phyloP scores from a whole-genome alignment of 1,140 invertebrate genomes.

The Drosophila melanica region DNA sequence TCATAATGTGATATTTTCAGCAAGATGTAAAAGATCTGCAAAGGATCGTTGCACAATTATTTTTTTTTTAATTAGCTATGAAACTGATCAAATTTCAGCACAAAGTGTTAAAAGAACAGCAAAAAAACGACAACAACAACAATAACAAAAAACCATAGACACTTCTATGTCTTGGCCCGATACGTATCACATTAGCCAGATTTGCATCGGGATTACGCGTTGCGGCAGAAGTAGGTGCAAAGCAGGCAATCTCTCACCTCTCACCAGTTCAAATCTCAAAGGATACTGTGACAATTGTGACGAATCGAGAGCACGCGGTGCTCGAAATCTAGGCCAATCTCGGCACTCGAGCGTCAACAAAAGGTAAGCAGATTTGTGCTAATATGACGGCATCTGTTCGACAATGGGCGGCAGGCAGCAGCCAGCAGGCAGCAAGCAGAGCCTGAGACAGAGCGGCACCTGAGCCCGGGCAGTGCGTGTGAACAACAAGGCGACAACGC shows the following conservation, averaged over 20 bases:
- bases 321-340: conserved; percentile 46
- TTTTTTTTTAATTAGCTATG: conserved; percentile 60
- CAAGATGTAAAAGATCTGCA: conserved; percentile 5
- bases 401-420: conserved; percentile 45
- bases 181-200: conserved; percentile 76
- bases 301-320: conserved; percentile 54
- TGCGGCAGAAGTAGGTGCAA: conserved; percentile 34
- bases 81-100: conserved; percentile 55
- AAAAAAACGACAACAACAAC: conserved; percentile 9
- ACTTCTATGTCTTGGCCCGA: conserved; percentile 19
- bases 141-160: not conserved
- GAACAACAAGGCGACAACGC: conserved; percentile 58
- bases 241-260: conserved; percentile 37
- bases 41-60: conserved; percentile 26
- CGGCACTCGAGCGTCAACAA: conserved; percentile 66
- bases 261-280: conserved; percentile 15
- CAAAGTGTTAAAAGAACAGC: conserved; percentile 71
- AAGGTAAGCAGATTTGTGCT: conserved; percentile 80
- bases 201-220: conserved; percentile 73
- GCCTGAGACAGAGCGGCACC: conserved; percentile 23
- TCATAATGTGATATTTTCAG: conserved; percentile 36
- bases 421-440: not conserved
- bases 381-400: conserved; percentile 77
- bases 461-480: conserved; percentile 49
- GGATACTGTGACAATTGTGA: conserved; percentile 70